Evolutionary conservation across 1,140 invertebrate genomes (phyloP).

Genomic region (Musca domestica): DNA sequence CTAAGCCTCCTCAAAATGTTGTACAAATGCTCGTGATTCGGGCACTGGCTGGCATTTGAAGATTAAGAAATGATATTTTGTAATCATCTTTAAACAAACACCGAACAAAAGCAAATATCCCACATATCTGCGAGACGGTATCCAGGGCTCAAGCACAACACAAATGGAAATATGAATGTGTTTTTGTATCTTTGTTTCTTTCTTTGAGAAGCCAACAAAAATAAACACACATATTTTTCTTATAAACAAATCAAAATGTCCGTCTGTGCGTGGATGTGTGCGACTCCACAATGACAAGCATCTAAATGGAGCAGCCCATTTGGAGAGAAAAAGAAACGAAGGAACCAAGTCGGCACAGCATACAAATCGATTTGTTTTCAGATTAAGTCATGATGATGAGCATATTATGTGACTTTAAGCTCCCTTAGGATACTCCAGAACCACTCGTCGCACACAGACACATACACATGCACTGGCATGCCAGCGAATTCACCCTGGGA

Average conservation of each 20-base stretch:
- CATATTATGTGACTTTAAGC: slow-evolving; percentile 32
- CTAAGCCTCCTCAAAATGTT: too few relatives aligned
- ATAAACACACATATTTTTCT: neutral
- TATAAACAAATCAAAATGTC: neutral
- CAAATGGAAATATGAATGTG: too few relatives aligned
- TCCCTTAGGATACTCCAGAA: slow-evolving; percentile 13
- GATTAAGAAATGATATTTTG: slow-evolving; percentile 4
- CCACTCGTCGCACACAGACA: neutral
- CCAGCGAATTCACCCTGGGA: neutral
- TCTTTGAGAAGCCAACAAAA: neutral
- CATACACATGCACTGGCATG: neutral
- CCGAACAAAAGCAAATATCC: too few relatives aligned
- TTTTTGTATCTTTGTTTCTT: neutral
- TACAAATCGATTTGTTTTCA: slow-evolving; percentile 50
- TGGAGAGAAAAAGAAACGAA: neutral
- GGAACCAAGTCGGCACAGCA: neutral
- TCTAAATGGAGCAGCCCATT: slow-evolving; percentile 4
- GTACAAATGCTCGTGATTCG: too few relatives aligned
- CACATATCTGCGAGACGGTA: too few relatives aligned
- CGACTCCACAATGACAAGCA: neutral
- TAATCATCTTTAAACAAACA: neutral
- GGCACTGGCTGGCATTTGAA: neutral
- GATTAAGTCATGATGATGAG: slow-evolving; percentile 45
- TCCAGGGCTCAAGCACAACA: too few relatives aligned
- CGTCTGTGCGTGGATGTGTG: neutral